Base-by-base conservation (phyloP, 2,113 vertebrate genomes). In the Progne subis region DNA sequence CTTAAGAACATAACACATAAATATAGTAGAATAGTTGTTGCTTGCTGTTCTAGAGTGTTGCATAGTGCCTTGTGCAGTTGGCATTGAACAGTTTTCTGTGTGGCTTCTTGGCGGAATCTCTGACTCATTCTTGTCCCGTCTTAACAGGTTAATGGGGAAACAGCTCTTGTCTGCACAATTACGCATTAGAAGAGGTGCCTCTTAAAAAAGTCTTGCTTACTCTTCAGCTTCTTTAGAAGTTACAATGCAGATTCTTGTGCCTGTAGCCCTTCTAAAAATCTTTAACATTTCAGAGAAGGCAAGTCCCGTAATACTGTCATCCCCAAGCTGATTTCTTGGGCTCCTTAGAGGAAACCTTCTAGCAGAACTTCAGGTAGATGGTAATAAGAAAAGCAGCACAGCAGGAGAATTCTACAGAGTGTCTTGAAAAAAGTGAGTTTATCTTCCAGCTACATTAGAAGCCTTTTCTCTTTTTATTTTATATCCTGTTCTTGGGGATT, bases 401-500 rank as follows among this genome's bases (percentile, higher is more conserved):
- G 49, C 44, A 61, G 77, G 65, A 86, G n/a, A 44, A 29, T 90
- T 94, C 53, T 94, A 53, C 46, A 70, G 31, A 80, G n/a, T 43
- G 11, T 60, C 39, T 95, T 94, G 60, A 39, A 84, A 93, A 76
- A 50, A 8, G 8, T 0, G 2, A 44, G 50, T 95, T 96, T 94
- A 64, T 93, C 90, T 96, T 95, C 63, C 44, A 95, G 88, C 93
- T 92, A 46, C 77, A 64, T 87, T 78, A 71, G 64, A 81, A 95
- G 50, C 41, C 47, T 88, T 90, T 90, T 92, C 53, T 81, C 37
- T 57, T 74, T 86, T 82, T 91, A 53, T 91, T 94, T 95, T 74
- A 82, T 84, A 86, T 94, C 96, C 83, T 94, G 34, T 92, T 97
- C 86, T 97, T 67, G n/a, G 88, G 95, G 88, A 96, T 84, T 75